phyloP scores from a whole-genome alignment of 2,888 invertebrate species.

The Synergus japonicus region DNA sequence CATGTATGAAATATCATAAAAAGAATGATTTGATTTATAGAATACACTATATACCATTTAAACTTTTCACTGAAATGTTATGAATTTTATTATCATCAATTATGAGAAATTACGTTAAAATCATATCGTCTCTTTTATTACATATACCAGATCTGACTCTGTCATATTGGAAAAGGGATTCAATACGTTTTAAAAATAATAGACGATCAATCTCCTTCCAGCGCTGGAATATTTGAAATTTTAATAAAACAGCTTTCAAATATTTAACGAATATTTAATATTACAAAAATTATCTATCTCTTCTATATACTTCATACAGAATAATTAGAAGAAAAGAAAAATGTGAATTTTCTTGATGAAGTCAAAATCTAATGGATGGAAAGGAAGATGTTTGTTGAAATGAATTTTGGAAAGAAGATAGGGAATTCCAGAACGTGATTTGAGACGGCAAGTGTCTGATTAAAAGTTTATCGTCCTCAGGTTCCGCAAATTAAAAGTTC shows the following conservation, averaged over 20 bases:
- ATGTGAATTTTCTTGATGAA: not conserved
- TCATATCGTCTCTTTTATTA: too few relatives aligned
- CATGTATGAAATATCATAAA: too few relatives aligned
- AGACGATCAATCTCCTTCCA: too few relatives aligned
- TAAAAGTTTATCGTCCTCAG: constrained; percentile 4
- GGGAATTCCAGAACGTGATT: not conserved
- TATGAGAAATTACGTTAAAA: not conserved
- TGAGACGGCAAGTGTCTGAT: not conserved
- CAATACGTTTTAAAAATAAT: too few relatives aligned
- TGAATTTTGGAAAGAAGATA: not conserved
- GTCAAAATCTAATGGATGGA: not conserved
- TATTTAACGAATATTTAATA: not conserved
- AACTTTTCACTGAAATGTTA: not conserved
- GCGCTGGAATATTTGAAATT: too few relatives aligned
- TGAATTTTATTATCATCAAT: not conserved
- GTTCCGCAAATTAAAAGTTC: constrained; percentile 31
- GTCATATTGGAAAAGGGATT: too few relatives aligned
- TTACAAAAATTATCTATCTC: not conserved
- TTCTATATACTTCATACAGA: too few relatives aligned
- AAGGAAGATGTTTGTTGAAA: not conserved
- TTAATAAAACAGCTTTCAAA: not conserved
- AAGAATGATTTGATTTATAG: not conserved
- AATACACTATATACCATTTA: not conserved
- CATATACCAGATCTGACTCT: too few relatives aligned
- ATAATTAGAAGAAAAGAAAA: too few relatives aligned